Evolutionary conservation across 2,888 invertebrate genomes (phyloP).

Genomic region (Drosophila ezoana): DNA sequence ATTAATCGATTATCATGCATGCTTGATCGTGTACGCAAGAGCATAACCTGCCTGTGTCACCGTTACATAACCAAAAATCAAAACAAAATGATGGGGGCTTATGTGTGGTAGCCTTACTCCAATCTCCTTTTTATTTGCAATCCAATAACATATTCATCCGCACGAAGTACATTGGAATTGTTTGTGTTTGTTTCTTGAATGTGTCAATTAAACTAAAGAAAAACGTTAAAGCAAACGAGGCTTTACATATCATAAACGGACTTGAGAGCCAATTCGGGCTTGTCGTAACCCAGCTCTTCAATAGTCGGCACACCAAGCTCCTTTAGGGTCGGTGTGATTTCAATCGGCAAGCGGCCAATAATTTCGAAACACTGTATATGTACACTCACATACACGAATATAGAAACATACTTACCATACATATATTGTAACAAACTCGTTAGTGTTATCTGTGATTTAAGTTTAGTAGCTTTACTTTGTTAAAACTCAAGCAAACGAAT

Average conservation of each 20-base stretch:
- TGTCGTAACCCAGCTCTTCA: slow-evolving; percentile 98
- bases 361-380: slow-evolving; percentile 10
- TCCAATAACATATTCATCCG: slow-evolving; percentile 71
- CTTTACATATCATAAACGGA: slow-evolving; percentile 88
- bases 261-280: slow-evolving; percentile 95
- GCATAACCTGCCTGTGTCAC: slow-evolving; percentile 47
- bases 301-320: slow-evolving; percentile 97
- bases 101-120: slow-evolving; percentile 70
- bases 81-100: slow-evolving; percentile 29
- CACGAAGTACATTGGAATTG: slow-evolving; percentile 50
- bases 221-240: slow-evolving; percentile 34
- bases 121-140: slow-evolving; percentile 75
- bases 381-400: slow-evolving; percentile 30
- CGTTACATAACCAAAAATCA: slow-evolving; percentile 53
- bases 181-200: slow-evolving; percentile 50
- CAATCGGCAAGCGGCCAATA: slow-evolving; percentile 31
- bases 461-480: slow-evolving; percentile 83
- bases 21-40: slow-evolving; percentile 36
- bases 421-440: slow-evolving; percentile 76
- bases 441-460: slow-evolving; percentile 85
- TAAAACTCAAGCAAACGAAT: slow-evolving; percentile 60
- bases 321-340: slow-evolving; percentile 91
- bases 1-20: slow-evolving; percentile 22
- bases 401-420: slow-evolving; percentile 34
- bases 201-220: slow-evolving; percentile 59